Evolutionary conservation across 2,797 vertebrate species (phyloP), one percentile per base, ranked within the genome.

Genomic region (Emydoidea blandingii): DNA sequence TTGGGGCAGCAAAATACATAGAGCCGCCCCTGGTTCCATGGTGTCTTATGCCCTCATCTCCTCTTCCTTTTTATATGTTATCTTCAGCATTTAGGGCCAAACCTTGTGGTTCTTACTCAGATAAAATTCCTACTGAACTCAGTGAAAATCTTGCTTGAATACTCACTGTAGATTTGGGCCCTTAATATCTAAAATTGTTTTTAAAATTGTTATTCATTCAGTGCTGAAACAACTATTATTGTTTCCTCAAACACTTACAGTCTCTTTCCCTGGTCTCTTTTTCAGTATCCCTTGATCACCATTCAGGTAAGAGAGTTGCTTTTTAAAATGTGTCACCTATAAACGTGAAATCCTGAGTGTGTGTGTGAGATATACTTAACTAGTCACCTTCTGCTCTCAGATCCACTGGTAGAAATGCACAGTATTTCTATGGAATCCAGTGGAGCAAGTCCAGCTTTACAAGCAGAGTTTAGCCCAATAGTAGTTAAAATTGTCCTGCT

Each of bases 261-360:
- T 88, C 10, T 80, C 8, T 59, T 50, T 53, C 93, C 25, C 4
- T 53, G 79, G 52, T 93, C 59, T 50, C 15, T 21, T 37, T 93
- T 23, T 91, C 94, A 98, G 98, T 98, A 98, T 65, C 92, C 97
- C 3, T 89, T 97, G 91, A 97, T 98, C 89, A 84, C 86, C 81
- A 23, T 98, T 92, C 97, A 98, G 98, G 98, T 98, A 98, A 98
- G 98, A 90, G 4, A 16, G 25, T 52, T 47, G 53, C 65, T 91
- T 57, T 95, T 91, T 89, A 8, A 68, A 65, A 18, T 86, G 8
- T 68, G 34, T 79, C 81, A 1, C 18, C 12, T 82, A 4, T 56
- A 34, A 85, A 87, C 50, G 76, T 44, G 81, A 81, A 91, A 80
- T 19, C 4, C 53, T 1, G 0, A 37, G 41, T 23, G 14, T 14